These are phyloP conservation scores for Meliscaeva auricollis DNA, from an alignment of 2,888 invertebrate species.

Conservation along the genomic window DNA sequence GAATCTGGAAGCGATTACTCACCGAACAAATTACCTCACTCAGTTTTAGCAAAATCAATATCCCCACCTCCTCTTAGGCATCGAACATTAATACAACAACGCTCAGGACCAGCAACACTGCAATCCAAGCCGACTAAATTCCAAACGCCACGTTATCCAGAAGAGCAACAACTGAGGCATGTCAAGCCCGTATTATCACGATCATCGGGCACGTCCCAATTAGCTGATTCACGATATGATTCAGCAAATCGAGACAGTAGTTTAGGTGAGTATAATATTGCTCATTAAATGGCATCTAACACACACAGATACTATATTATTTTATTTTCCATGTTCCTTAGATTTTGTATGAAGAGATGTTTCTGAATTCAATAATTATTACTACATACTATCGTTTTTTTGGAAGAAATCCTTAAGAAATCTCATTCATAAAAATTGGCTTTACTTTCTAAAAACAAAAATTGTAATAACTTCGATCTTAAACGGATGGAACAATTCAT, in stretches of 20 bases:
- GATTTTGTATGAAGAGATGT: slow-evolving; percentile 59
- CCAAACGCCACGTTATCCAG: slow-evolving; percentile 84
- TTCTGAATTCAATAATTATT: neutral
- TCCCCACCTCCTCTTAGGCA: slow-evolving; percentile 84
- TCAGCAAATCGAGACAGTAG: slow-evolving; percentile 83
- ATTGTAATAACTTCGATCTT: neutral
- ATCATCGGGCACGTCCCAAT: slow-evolving; percentile 79
- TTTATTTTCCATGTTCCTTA: slow-evolving; percentile 45
- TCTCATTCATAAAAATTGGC: slow-evolving; percentile 23
- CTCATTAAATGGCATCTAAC: neutral
- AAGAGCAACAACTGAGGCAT: slow-evolving; percentile 83
- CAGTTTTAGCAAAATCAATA: slow-evolving; percentile 84
- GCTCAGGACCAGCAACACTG: slow-evolving; percentile 83
- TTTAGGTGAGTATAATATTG: slow-evolving; percentile 81
- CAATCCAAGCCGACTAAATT: slow-evolving; percentile 83
- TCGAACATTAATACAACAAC: slow-evolving; percentile 83
- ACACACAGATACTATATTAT: neutral
- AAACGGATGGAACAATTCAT: slow-evolving; percentile 20
- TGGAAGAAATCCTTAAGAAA: neutral
- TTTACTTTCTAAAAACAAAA: slow-evolving; percentile 12
- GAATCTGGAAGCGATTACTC: slow-evolving; percentile 89
- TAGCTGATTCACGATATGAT: slow-evolving; percentile 79
- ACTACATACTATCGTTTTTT: neutral
- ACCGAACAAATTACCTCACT: slow-evolving; percentile 85
- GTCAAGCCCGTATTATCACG: slow-evolving; percentile 81